phyloP scores from a whole-genome alignment of 2,888 invertebrate genomes.

The Ophion ventricosus region DNA sequence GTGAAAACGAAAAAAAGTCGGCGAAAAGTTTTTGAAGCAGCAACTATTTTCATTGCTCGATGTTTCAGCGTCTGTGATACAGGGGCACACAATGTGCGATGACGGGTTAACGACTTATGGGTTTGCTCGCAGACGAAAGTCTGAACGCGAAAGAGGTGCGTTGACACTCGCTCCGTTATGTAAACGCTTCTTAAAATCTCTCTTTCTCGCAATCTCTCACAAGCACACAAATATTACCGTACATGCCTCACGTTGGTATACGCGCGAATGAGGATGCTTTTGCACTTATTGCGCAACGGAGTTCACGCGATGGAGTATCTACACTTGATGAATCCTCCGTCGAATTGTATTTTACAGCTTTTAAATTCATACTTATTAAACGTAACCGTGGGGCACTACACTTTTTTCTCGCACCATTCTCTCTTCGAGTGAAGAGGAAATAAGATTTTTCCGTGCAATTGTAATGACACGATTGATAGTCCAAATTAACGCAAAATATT shows the following conservation, averaged over 20 bases:
- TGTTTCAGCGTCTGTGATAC: constrained; percentile 25
- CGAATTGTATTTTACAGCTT: constrained; percentile 21
- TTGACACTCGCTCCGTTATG: constrained; percentile 74
- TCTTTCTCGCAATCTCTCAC: constrained; percentile 58
- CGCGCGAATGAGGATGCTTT: constrained; percentile 39
- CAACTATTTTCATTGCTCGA: constrained; percentile 15
- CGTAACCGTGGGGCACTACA: too few species aligned
- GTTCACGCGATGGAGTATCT: background rate
- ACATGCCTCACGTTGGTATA: background rate
- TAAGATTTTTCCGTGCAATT: too few species aligned
- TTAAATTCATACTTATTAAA: too few species aligned
- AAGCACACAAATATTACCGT: constrained; percentile 33
- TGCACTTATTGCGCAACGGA: constrained; percentile 49
- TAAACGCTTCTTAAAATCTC: constrained; percentile 73
- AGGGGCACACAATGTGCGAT: constrained; percentile 19
- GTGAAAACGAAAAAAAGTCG: background rate
- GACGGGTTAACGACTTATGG: constrained; percentile 54
- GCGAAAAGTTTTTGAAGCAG: background rate
- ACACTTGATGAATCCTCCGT: constrained; percentile 21
- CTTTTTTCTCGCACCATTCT: too few species aligned
- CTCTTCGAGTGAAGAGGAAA: too few species aligned
- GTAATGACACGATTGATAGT: too few species aligned
- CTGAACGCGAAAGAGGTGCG: constrained; percentile 58
- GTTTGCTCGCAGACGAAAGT: constrained; percentile 43
- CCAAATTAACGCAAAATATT: too few species aligned